Percentiles rank a stretch among this genome's conserved stretches.
These are phyloP conservation scores for Leptinotarsa juncta DNA, from an alignment of 2,888 invertebrate genomes.

Conservation along the genomic window DNA sequence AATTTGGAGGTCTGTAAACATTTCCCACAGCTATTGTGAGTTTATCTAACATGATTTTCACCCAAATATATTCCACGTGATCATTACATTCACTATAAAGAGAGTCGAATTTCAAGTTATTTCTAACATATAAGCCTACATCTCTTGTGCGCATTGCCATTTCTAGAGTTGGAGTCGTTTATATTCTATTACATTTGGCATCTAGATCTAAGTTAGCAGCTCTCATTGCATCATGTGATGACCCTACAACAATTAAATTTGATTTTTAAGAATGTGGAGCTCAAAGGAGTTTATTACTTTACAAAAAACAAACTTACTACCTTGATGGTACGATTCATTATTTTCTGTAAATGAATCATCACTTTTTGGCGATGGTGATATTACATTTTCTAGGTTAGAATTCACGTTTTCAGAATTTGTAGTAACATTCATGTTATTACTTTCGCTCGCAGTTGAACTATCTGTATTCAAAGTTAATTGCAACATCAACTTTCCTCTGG, in stretches of 20 bases:
- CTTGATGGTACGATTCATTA: not conserved
- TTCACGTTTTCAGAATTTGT: slow-evolving; percentile 1
- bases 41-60: too few relatives aligned
- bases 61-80: too few relatives aligned
- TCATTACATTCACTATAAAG: too few relatives aligned
- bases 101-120: too few relatives aligned
- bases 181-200: not conserved
- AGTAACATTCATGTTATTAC: slow-evolving; percentile 8
- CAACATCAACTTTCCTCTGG: too few relatives aligned
- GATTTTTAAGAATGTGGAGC: not conserved
- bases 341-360: not conserved
- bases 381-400: slow-evolving; percentile 3
- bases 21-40: too few relatives aligned
- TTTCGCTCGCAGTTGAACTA: slow-evolving; percentile 21
- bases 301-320: not conserved
- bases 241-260: too few relatives aligned
- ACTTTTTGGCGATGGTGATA: not conserved
- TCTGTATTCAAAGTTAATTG: slow-evolving; percentile 20
- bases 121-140: too few relatives aligned
- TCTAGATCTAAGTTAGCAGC: slow-evolving; percentile 4
- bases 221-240: not conserved
- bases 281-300: slow-evolving; percentile 4
- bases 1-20: too few relatives aligned
- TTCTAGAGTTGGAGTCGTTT: slow-evolving; percentile 3
- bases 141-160: not conserved